Evolutionary conservation across 1,140 invertebrate genomes (phyloP).

Genomic region (Leptinotarsa defecta): DNA sequence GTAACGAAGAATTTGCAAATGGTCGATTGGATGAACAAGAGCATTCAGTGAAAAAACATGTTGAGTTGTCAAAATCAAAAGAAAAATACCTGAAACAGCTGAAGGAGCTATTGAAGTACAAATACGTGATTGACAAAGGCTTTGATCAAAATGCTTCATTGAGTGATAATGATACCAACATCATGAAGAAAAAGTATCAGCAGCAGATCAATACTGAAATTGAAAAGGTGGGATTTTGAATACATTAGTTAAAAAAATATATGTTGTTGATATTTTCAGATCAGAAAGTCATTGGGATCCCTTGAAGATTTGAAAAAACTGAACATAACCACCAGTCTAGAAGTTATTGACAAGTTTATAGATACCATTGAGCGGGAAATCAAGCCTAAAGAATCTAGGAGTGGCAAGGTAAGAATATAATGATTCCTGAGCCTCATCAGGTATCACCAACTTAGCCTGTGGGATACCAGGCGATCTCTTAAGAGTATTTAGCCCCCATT

Average conservation of each 20-base stretch:
- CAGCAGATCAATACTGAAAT: slow-evolving; percentile 1
- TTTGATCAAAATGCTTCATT: not conserved
- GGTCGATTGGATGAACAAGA: not conserved
- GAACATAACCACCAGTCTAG: not conserved
- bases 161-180: not conserved
- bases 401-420: no score
- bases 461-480: no score
- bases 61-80: not conserved
- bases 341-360: slow-evolving; percentile 15
- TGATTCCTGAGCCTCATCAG: no score
- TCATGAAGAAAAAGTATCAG: slow-evolving; percentile 20
- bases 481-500: no score
- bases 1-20: not conserved
- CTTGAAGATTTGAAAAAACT: slow-evolving; percentile 10
- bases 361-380: slow-evolving; percentile 17
- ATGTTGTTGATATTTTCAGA: not conserved
- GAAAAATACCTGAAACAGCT: not conserved
- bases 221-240: slow-evolving; percentile 4
- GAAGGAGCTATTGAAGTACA: slow-evolving; percentile 9
- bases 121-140: slow-evolving; percentile 1
- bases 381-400: not conserved
- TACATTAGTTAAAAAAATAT: not conserved
- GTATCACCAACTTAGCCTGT: no score
- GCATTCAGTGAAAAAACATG: not conserved
- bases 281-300: slow-evolving; percentile 10